Percentiles rank a stretch among this genome's conserved stretches.
phyloP scores from a whole-genome alignment of 2,888 invertebrate species.

The Acholoe squamosa region DNA sequence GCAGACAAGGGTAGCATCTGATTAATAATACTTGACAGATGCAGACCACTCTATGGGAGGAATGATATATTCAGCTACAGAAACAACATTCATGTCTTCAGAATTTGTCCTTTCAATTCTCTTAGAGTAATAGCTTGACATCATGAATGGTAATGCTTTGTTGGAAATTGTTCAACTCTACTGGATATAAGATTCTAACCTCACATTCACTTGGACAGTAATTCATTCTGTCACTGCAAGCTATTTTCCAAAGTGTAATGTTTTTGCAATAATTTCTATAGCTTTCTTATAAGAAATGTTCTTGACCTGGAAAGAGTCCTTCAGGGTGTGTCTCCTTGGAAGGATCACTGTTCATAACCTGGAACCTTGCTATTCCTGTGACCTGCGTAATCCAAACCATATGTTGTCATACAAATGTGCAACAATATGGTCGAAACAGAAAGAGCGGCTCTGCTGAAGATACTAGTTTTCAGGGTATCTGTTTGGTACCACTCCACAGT shows the following conservation, averaged over 20 bases:
- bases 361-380: neutral
- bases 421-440: neutral
- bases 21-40: neutral
- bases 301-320: too few species aligned
- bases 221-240: too few species aligned
- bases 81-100: constrained; percentile 3
- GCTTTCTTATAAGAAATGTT: neutral
- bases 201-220: neutral
- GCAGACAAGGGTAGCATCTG: neutral
- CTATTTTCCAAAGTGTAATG: too few species aligned
- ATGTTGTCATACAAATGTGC: neutral
- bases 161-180: neutral
- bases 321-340: too few species aligned
- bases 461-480: neutral
- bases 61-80: constrained; percentile 4
- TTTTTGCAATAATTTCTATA: constrained; percentile 7
- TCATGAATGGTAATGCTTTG: neutral
- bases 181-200: neutral
- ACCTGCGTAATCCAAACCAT: neutral
- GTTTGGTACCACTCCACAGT: neutral
- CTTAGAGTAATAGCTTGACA: neutral
- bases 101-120: neutral
- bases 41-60: neutral
- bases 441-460: neutral
- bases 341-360: too few species aligned